These are phyloP conservation scores for Hydrochoerus hydrochaeris DNA, from an alignment of 2,113 vertebrate species.

Conservation along the genomic window DNA sequence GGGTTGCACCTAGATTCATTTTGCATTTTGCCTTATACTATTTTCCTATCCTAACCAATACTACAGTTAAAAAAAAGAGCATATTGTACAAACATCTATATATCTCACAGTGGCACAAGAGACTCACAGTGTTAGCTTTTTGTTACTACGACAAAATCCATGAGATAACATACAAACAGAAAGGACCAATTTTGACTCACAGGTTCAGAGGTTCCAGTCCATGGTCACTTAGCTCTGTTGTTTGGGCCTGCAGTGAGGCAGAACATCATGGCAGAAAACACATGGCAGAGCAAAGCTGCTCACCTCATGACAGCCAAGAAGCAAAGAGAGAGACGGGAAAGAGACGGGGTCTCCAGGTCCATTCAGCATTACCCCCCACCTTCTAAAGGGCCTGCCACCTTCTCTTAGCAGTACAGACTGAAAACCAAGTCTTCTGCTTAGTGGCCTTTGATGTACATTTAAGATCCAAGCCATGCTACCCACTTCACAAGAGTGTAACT, in stretches of 20 bases:
- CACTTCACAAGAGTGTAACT: not conserved
- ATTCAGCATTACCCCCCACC: no score
- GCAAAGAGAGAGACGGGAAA: not conserved
- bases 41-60: not conserved
- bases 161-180: not conserved
- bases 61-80: not conserved
- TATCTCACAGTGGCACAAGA: not conserved
- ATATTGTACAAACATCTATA: fast-evolving
- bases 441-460: not conserved
- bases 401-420: not conserved
- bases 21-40: not conserved
- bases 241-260: not conserved
- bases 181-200: not conserved
- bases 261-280: not conserved
- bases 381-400: not conserved
- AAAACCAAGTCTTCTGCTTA: not conserved
- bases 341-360: not conserved
- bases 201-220: not conserved
- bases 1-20: not conserved
- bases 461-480: no score
- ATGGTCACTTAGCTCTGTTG: not conserved
- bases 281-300: not conserved
- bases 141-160: not conserved
- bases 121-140: not conserved
- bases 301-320: not conserved